phyloP scores from a whole-genome alignment of 2,113 vertebrate species.

The Neodontobutis hainanensis region DNA sequence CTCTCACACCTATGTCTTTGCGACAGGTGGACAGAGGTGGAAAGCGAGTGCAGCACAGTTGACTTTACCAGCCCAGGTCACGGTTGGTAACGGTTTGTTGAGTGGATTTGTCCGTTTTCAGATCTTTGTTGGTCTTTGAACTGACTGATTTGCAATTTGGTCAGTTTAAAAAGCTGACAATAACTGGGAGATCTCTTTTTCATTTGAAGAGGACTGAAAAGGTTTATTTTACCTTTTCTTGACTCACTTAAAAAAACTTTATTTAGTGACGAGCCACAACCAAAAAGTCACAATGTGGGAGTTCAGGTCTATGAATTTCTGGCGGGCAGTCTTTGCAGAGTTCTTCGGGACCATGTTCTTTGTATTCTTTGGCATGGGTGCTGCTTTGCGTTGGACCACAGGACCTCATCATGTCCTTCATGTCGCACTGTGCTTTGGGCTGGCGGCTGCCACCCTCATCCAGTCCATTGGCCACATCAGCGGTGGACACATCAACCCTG shows the following conservation, averaged over 20 bases:
- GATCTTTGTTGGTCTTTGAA: constrained; percentile 40
- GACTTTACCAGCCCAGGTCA: constrained; percentile 47
- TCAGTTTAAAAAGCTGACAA: constrained; percentile 48
- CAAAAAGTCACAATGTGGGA: constrained; percentile 87
- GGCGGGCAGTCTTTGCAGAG: constrained; percentile 92
- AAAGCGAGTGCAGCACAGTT: constrained; percentile 57
- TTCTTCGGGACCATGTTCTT: constrained; percentile 95
- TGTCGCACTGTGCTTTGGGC: constrained; percentile 89
- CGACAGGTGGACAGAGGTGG: constrained; percentile 69
- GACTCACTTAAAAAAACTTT: constrained; percentile 23
- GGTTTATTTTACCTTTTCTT: constrained; percentile 43
- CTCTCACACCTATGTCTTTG: constrained; percentile 73
- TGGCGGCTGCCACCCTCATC: constrained; percentile 89
- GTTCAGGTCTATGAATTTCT: constrained; percentile 91
- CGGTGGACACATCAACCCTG: constrained; percentile 92
- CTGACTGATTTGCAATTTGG: constrained; percentile 28
- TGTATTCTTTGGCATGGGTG: constrained; percentile 90
- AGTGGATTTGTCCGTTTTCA: constrained; percentile 54
- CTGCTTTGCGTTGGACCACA: constrained; percentile 86
- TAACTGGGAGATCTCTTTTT: constrained; percentile 49
- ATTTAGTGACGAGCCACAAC: constrained; percentile 35
- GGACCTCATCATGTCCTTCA: constrained; percentile 86
- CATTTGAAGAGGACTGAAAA: constrained; percentile 47
- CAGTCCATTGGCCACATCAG: constrained; percentile 91
- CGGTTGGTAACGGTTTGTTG: constrained; percentile 43